phyloP scores from a whole-genome alignment of 1,140 invertebrate genomes.

The Vanessa tameamea region DNA sequence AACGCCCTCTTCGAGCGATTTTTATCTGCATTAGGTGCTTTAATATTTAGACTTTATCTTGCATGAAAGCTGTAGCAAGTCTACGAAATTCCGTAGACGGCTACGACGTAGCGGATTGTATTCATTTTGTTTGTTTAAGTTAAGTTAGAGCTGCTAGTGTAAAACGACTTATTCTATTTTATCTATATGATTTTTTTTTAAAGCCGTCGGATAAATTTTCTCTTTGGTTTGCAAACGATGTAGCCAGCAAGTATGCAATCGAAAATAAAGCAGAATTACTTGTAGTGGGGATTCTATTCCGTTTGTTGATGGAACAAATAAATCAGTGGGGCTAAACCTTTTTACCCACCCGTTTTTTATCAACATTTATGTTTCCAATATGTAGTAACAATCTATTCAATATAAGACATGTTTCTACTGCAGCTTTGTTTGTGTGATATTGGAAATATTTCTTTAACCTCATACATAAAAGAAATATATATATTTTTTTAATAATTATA shows the following conservation, averaged over 20 bases:
- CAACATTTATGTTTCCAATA: conserved; percentile 20
- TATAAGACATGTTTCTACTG: conserved; percentile 1
- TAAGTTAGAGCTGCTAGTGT: too few species aligned
- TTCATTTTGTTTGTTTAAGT: neutral
- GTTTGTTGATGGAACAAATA: conserved; percentile 16
- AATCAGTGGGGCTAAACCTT: conserved; percentile 33
- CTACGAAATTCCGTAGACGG: conserved; percentile 25
- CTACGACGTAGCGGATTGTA: conserved; percentile 16
- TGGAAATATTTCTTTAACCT: neutral
- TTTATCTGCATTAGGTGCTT: neutral
- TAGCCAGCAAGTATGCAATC: neutral
- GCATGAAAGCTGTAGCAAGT: conserved; percentile 2
- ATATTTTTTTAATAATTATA: too few species aligned
- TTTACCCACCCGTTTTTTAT: conserved; percentile 25
- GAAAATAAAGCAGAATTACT: neutral
- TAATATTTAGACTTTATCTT: conserved; percentile 13
- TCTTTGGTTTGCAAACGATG: neutral
- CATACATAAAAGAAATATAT: neutral
- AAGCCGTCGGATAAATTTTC: neutral
- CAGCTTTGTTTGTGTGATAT: neutral
- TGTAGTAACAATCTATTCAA: conserved; percentile 17
- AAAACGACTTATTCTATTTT: too few species aligned
- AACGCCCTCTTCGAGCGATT: conserved; percentile 4
- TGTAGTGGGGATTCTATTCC: conserved; percentile 9
- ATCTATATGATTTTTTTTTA: too few species aligned